Percentiles rank a stretch among this genome's conserved stretches.
Evolutionary conservation across 2,797 vertebrate species (phyloP).

Genomic region (Sebastes nivosus): DNA sequence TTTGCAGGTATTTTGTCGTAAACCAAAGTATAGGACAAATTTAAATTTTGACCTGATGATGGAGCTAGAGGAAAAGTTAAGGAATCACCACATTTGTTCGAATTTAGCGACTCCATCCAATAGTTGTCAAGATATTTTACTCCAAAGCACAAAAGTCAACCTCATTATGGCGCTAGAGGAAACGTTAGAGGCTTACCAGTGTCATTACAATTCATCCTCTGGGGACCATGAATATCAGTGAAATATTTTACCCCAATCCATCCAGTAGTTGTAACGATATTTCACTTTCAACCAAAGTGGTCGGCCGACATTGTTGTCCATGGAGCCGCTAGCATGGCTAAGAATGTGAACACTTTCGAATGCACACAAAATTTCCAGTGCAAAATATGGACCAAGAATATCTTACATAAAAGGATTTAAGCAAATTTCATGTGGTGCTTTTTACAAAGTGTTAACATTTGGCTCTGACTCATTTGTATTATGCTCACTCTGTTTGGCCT

Average conservation of each 20-base stretch:
- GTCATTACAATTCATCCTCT: not conserved
- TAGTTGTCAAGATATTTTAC: not conserved
- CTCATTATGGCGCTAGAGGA: not conserved
- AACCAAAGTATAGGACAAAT: too few species aligned
- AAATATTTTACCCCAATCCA: not conserved
- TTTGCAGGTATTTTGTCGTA: too few species aligned
- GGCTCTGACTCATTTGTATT: slow-evolving; percentile 34
- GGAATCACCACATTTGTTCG: not conserved
- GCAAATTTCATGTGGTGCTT: not conserved
- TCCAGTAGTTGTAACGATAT: not conserved
- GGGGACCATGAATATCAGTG: not conserved
- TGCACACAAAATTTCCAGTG: not conserved
- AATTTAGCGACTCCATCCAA: not conserved
- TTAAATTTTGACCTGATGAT: not conserved
- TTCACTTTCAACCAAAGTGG: not conserved
- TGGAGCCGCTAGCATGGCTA: not conserved
- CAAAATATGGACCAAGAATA: not conserved
- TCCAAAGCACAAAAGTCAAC: not conserved
- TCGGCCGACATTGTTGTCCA: not conserved
- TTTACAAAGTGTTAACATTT: slow-evolving; percentile 16
- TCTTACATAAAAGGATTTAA: not conserved
- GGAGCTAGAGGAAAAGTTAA: not conserved
- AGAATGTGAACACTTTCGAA: not conserved
- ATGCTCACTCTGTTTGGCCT: slow-evolving; percentile 21
- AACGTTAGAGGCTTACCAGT: not conserved